Evolutionary conservation across 2,888 invertebrate genomes (phyloP), one percentile per base, ranked within the genome.

Genomic region (Pycnomerus fuliginosus): DNA sequence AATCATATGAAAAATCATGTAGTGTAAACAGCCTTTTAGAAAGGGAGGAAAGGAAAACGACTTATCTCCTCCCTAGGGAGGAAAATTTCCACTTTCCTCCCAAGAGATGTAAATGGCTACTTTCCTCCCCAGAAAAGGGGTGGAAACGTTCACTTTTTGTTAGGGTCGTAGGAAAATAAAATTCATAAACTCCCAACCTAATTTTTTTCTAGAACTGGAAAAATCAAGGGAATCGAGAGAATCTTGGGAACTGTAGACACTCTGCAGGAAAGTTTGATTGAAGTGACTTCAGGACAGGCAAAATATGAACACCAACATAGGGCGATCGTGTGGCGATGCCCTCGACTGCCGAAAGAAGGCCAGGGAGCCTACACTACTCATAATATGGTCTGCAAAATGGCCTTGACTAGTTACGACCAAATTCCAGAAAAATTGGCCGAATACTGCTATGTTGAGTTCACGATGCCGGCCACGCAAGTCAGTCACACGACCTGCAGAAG

Each of bases 291-390:
- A 1, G 96, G 95, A 31, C 85, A 92, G 71, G 98, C 99, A 42
- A 99, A 99, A 76, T 99, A 99, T 74, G 98, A 99, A 74, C 97
- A 98, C 76, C 93, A 97, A 68, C 96, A 96, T 75, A 82, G 91
- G 53, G 85, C 97, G 44, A 91, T 99, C 60, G 98, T 99, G 16
- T 99, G 99, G 99, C 80, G 99, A 59, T 97, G 99, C 80, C 89
- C 95, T 4, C 79, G 97, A 36, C 79, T 99, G 62, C 99, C 99
- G 39, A 98, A 98, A 73, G 95, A 98, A 74, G 97, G 98, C 54
- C 97, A 99, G 81, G 98, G 95, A 38, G 98, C 99, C 13, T 99
- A 99, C 75, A 98, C 98, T 50, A 94, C 91, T 12, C 98, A 99
- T 77, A 86, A 95, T 70, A 83, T 99, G 75, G 89, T 91, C 51